phyloP scores from a whole-genome alignment of 2,888 invertebrate genomes.

The Creontiades dilutus region DNA sequence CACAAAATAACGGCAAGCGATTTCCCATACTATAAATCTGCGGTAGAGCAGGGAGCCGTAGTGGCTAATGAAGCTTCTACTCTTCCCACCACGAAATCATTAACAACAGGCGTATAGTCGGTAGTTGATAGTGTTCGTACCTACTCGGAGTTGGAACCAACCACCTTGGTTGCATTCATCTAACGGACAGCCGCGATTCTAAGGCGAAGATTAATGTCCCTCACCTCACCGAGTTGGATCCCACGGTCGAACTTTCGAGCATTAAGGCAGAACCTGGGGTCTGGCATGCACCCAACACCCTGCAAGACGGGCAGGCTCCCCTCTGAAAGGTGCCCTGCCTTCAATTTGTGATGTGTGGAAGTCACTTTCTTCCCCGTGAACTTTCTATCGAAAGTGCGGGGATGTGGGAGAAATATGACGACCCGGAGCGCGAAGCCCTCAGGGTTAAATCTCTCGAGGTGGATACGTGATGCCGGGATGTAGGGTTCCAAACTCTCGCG shows the following conservation, averaged over 20 bases:
- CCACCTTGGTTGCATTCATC: conserved; percentile 36
- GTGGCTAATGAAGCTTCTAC: neutral
- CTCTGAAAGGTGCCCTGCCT: conserved; percentile 16
- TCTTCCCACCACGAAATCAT: conserved; percentile 11
- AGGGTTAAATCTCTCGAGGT: conserved; percentile 1
- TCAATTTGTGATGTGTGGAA: conserved; percentile 42
- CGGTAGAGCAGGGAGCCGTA: neutral
- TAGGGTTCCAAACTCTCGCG: neutral
- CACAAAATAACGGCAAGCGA: neutral
- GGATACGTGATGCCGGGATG: conserved; percentile 4
- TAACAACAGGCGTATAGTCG: neutral
- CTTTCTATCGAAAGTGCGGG: conserved; percentile 55
- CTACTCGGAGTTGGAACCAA: neutral
- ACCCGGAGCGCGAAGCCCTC: neutral
- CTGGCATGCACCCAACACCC: conserved; percentile 15
- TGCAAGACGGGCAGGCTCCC: neutral
- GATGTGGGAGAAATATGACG: conserved; percentile 26
- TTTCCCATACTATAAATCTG: conserved; percentile 5
- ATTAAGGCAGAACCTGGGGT: neutral
- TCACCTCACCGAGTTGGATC: conserved; percentile 6
- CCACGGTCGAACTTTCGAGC: conserved; percentile 42
- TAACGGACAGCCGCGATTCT: conserved; percentile 36
- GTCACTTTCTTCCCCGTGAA: conserved; percentile 42
- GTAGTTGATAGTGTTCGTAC: conserved; percentile 13
- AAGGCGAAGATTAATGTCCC: conserved; percentile 39